Base-by-base conservation (phyloP, 2,888 invertebrate genomes). In the Mythimna vitellina region DNA sequence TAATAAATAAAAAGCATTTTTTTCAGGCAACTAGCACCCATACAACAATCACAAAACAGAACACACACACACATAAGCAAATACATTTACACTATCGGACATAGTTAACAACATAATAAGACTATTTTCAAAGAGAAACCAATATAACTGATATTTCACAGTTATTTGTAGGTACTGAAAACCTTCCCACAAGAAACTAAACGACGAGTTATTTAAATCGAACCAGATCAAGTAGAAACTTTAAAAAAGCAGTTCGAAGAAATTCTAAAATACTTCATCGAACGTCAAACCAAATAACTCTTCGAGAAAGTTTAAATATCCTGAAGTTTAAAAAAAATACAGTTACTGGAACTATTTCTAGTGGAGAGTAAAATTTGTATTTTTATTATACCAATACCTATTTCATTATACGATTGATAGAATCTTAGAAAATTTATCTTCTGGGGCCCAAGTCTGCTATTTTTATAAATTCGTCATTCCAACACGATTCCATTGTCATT, bases 391-490 rank as follows among this genome's bases (percentile, higher is more conserved):
- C 5, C 5, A 57, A 35, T 29, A 29, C 53, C 51, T 51, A 9
- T 9, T 49, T 49, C 57, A 57, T 38, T 67, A 57, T 38, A 57
- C 22, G 14, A 10, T 20, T 25, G 49, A 38, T 29, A 0, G 35
- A 64, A n/a, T 46, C 35, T 20, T 35, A 14, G 20, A 56, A 65
- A 65, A 14, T 70, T 70, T 57, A 56, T 56, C 54, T 56, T 14
- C 25, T 20, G 42, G 17, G 29, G 0, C 1, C 25, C 7, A 29
- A 29, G 29, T 63, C 63, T 35, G 20, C 29, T 29, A 29, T n/a
- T n/a, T n/a, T n/a, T n/a, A n/a, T n/a, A n/a, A n/a, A n/a, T n/a
- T n/a, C n/a, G n/a, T n/a, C n/a, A n/a, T n/a, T n/a, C n/a, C n/a
- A n/a, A n/a, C n/a, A n/a, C n/a, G n/a, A n/a, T n/a, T n/a, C n/a